Evolutionary conservation across 2,888 invertebrate species (phyloP).

Genomic region (Lepidochitona cinerea): DNA sequence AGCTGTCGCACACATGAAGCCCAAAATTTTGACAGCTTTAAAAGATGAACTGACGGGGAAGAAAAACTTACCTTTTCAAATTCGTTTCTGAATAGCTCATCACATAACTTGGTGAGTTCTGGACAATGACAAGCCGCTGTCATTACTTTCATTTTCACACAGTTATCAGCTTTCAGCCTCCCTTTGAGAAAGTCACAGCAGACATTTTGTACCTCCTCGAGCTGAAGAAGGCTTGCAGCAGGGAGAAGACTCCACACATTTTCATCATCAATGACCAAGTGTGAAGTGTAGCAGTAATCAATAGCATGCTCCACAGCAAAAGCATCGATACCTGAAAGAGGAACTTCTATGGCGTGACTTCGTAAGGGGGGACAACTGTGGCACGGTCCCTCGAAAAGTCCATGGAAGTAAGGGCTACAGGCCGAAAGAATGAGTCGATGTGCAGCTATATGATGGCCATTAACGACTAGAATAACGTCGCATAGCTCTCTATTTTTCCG

Average conservation of each 20-base stretch:
- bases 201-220: conserved; percentile 39
- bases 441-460: conserved; percentile 34
- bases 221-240: conserved; percentile 38
- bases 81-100: conserved; percentile 33
- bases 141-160: conserved; percentile 30
- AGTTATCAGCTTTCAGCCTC: conserved; percentile 32
- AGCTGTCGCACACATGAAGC: too few relatives aligned
- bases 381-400: conserved; percentile 21
- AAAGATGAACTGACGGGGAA: too few relatives aligned
- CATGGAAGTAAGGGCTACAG: conserved; percentile 41
- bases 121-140: conserved; percentile 31
- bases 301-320: conserved; percentile 38
- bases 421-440: conserved; percentile 44
- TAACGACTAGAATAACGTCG: conserved; percentile 37
- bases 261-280: conserved; percentile 42
- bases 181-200: conserved; percentile 41
- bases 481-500: conserved; percentile 36
- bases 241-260: conserved; percentile 41
- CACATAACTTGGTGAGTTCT: conserved; percentile 25
- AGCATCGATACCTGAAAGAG: conserved; percentile 32
- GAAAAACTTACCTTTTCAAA: conserved; percentile 33
- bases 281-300: conserved; percentile 49
- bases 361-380: not conserved
- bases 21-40: too few relatives aligned
- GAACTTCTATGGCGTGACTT: conserved; percentile 20